These are phyloP conservation scores for Larimichthys polyactis DNA, from an alignment of 2,113 vertebrate genomes.

Conservation along the genomic window DNA sequence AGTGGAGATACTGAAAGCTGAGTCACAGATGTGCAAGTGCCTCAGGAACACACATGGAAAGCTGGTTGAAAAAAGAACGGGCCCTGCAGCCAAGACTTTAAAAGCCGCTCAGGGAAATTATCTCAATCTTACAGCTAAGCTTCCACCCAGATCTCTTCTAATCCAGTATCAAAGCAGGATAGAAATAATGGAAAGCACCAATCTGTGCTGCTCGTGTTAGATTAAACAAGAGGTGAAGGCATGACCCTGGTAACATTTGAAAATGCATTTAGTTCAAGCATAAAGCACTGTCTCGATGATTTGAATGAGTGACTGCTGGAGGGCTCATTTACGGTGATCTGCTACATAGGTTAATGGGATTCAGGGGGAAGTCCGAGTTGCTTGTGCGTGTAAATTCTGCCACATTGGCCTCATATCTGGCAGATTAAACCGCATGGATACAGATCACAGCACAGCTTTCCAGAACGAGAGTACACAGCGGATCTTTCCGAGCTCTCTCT, in stretches of 20 bases:
- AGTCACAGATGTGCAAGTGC: slow-evolving; percentile 47
- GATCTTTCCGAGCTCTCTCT: slow-evolving; percentile 7
- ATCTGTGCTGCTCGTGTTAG: slow-evolving; percentile 33
- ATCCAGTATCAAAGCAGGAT: slow-evolving; percentile 54
- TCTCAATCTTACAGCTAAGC: slow-evolving; percentile 42
- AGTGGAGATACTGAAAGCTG: slow-evolving; percentile 40
- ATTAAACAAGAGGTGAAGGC: slow-evolving; percentile 44
- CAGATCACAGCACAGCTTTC: neutral
- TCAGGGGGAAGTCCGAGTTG: slow-evolving; percentile 11
- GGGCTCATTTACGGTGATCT: slow-evolving; percentile 2
- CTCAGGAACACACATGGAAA: slow-evolving; percentile 26
- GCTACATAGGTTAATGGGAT: slow-evolving; percentile 13
- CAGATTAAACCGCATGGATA: slow-evolving; percentile 41
- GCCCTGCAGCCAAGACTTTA: slow-evolving; percentile 19
- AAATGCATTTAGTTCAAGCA: neutral
- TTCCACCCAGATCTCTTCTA: slow-evolving; percentile 38
- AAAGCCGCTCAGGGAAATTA: slow-evolving; percentile 35
- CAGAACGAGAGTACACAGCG: neutral
- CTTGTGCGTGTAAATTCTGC: slow-evolving; percentile 55
- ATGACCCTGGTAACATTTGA: neutral
- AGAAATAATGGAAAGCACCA: slow-evolving; percentile 49
- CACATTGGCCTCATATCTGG: slow-evolving; percentile 42
- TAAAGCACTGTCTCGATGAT: neutral
- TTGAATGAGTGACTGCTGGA: slow-evolving; percentile 20
- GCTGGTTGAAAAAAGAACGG: slow-evolving; percentile 21